phyloP scores from a whole-genome alignment of 2,113 vertebrate genomes.

The Gobius niger region DNA sequence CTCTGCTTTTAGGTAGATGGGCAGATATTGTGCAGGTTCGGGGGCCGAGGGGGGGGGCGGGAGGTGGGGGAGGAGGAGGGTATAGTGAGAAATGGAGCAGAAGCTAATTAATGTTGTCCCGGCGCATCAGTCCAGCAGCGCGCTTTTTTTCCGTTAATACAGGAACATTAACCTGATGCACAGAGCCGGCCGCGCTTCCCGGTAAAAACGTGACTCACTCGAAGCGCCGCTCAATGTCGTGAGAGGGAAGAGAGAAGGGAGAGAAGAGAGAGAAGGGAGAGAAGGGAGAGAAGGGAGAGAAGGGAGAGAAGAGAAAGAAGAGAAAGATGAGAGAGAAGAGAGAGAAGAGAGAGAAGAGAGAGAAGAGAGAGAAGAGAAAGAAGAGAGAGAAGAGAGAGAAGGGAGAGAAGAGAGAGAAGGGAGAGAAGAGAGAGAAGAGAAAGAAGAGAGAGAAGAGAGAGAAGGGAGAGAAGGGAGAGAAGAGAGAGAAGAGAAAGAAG shows the following conservation, averaged over 20 bases:
- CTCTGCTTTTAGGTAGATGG: conserved; percentile 42
- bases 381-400: too few species aligned
- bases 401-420: neutral
- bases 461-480: neutral
- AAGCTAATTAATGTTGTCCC: conserved; percentile 78
- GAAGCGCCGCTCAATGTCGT: conserved; percentile 54
- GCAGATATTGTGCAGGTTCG: neutral
- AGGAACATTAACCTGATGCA: conserved; percentile 82
- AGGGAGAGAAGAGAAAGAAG: too few species aligned
- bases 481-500: neutral
- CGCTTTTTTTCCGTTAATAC: conserved; percentile 78
- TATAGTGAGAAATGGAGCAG: conserved; percentile 74
- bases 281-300: neutral
- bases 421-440: neutral
- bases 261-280: neutral
- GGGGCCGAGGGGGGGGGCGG: neutral
- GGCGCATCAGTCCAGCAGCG: conserved; percentile 59
- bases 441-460: neutral
- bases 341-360: neutral
- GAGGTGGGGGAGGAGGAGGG: conserved; percentile 36
- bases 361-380: neutral
- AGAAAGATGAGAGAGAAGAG: neutral
- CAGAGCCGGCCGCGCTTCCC: conserved; percentile 77
- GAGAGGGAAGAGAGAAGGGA: neutral
- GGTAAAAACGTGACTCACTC: conserved; percentile 74